Base-by-base conservation (phyloP, 2,888 invertebrate genomes). In the Carterocephalus palaemon region DNA sequence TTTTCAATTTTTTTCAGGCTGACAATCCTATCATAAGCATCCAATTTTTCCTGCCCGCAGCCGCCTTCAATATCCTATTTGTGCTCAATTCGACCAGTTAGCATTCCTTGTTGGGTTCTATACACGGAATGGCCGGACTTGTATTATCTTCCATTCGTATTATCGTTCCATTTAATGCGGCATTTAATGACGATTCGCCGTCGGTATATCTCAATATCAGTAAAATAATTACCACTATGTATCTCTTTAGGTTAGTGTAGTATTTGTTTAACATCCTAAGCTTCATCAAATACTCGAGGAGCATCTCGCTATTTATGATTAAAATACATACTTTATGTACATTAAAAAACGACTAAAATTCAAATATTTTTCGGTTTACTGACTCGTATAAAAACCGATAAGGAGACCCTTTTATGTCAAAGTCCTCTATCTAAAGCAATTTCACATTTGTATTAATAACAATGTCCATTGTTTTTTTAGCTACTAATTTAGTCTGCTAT, bases 41-140 rank as follows among this genome's bases (percentile, higher is more conserved):
- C 54, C 56, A 53, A 55, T 64, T 67, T 61, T 67, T 70, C 70
- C 67, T 66, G 64, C 60, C 62, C 61, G 57, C 54, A 52, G 60
- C 63, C 57, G 63, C 68, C 59, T 71, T 74, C 67, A 73, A 77
- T 75, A 67, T 70, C 68, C 66, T 68, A 72, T 72, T 64, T 50
- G 52, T 56, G 56, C 57, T 67, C 59, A 57, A 67, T 70, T 61
- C 62, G 62, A 70, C 61, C 64, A 62, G 67, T 66, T 68, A 77
- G 75, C 74, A 74, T 79, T 77, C 75, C 69, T 68, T 66, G 59
- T 23, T 15, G 28, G 9, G 20, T n/a, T 16, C 63, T 71, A 71
- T 71, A 81, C 83, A 68, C 56, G 80, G 83, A 78, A 78, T 71
- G 71, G 59, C 59, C 66, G 51, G 83, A 83, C 77, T 83, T 81